These are phyloP conservation scores for Sarcophaga bullata DNA, from an alignment of 1,140 invertebrate genomes.

Conservation along the genomic window DNA sequence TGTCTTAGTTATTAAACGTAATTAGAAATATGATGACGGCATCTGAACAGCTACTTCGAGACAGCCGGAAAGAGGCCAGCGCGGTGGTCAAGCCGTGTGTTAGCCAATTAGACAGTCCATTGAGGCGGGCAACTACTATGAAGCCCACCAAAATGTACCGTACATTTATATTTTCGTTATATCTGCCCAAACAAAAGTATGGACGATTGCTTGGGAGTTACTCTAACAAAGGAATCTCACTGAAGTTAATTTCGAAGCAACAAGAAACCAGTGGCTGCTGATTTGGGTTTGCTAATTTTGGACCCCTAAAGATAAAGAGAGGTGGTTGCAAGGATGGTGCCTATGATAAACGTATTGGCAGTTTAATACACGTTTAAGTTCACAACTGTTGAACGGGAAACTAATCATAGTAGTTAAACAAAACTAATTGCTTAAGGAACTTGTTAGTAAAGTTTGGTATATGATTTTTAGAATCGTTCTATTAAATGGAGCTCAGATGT, in stretches of 20 bases:
- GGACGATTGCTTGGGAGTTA: slow-evolving; percentile 81
- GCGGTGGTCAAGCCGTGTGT: slow-evolving; percentile 77
- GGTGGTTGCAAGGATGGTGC: slow-evolving; percentile 65
- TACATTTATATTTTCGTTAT: slow-evolving; percentile 93
- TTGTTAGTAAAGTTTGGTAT: slow-evolving; percentile 38
- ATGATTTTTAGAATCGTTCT: slow-evolving; percentile 58
- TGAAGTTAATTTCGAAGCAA: slow-evolving; percentile 78
- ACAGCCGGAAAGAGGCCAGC: slow-evolving; percentile 60
- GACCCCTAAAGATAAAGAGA: slow-evolving; percentile 83
- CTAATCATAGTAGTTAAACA: slow-evolving; percentile 78
- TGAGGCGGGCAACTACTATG: slow-evolving; percentile 89
- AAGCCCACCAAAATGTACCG: slow-evolving; percentile 97
- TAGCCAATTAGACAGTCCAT: slow-evolving; percentile 86
- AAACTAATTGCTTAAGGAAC: not conserved
- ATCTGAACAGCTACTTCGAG: slow-evolving; percentile 24
- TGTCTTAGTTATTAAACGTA: not conserved
- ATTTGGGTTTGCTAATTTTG: slow-evolving; percentile 84
- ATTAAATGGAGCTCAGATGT: slow-evolving; percentile 65
- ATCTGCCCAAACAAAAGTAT: slow-evolving; percentile 78
- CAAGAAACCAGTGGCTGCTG: slow-evolving; percentile 89
- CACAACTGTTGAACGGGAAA: slow-evolving; percentile 81
- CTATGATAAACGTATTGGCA: slow-evolving; percentile 74
- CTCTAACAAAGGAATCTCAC: slow-evolving; percentile 84
- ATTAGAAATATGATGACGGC: slow-evolving; percentile 17
- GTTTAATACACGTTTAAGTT: slow-evolving; percentile 76